Evolutionary conservation across 2,888 invertebrate genomes (phyloP).

Genomic region (Hirtodrosophila histrioides): DNA sequence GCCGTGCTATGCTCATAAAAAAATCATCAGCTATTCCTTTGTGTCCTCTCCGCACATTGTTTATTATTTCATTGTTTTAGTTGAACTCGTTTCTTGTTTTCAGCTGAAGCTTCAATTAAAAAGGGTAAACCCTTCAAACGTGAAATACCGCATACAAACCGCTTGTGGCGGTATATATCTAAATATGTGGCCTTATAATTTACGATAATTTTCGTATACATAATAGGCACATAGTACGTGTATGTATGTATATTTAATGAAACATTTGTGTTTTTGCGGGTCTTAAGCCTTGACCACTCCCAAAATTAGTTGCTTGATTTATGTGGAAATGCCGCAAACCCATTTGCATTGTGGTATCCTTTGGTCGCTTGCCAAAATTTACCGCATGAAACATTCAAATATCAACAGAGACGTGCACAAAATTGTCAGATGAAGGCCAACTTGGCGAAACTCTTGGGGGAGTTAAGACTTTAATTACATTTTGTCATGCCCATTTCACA

Average conservation of each 20-base stretch:
- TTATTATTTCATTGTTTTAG: conserved; percentile 52
- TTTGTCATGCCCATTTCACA: conserved; percentile 43
- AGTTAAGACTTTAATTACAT: conserved; percentile 55
- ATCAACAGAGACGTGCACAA: conserved; percentile 6
- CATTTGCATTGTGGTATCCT: conserved; percentile 27
- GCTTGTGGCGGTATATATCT: conserved; percentile 2
- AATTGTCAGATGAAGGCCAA: neutral
- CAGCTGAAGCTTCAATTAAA: conserved; percentile 47
- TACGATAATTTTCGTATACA: conserved; percentile 8
- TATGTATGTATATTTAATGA: conserved; percentile 24
- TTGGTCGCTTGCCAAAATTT: conserved; percentile 28
- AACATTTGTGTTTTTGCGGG: conserved; percentile 7
- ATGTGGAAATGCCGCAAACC: conserved; percentile 32
- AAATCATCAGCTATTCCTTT: conserved; percentile 51
- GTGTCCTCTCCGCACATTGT: conserved; percentile 45
- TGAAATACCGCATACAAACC: neutral
- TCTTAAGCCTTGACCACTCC: conserved; percentile 38
- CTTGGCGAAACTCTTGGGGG: neutral
- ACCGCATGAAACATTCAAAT: conserved; percentile 56
- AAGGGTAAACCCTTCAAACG: conserved; percentile 13
- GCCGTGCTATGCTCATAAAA: conserved; percentile 33
- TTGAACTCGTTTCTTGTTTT: conserved; percentile 34
- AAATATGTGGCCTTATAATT: conserved; percentile 4
- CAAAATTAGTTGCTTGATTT: conserved; percentile 31
- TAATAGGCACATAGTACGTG: neutral